Conservation (phyloP, 30 jellyfish, hydroid and myxozoan genomes). For the Aurelia aurita complex sp. Pacific region DNA sequence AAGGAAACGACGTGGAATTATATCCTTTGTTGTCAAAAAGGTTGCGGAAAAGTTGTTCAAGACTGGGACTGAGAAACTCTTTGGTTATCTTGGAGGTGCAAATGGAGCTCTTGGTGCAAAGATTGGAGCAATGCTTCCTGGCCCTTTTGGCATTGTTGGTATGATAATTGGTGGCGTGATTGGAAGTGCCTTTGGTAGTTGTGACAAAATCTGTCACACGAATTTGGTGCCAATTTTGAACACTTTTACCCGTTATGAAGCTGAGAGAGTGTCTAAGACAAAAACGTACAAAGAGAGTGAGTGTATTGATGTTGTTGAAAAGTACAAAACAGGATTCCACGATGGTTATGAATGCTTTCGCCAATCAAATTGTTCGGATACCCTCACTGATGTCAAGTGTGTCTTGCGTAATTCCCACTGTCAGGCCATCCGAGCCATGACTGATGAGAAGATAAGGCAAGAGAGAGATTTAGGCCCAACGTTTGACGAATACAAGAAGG, state of each 20-base stretch:
- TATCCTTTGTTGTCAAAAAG: neutral
- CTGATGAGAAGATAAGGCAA: constrained; percentile 14
- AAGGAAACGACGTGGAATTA: constrained; percentile 44
- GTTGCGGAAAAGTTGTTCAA: constrained; percentile 5
- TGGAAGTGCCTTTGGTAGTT: constrained; percentile 66
- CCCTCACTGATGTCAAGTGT: constrained; percentile 33
- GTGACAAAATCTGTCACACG: constrained; percentile 46
- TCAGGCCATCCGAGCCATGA: constrained; percentile 3
- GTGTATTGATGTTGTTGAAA: constrained; percentile 28
- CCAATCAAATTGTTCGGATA: constrained; percentile 51
- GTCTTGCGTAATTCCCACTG: constrained; percentile 41
- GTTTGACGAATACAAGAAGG: constrained; percentile 17
- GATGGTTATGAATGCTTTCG: constrained; percentile 49
- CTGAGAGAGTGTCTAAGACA: constrained; percentile 8
- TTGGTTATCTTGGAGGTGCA: constrained; percentile 54
- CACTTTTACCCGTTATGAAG: constrained; percentile 19
- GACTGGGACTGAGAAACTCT: constrained; percentile 16
- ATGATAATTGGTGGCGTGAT: constrained; percentile 62
- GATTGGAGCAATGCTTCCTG: constrained; percentile 60
- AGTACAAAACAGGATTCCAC: constrained; percentile 36
- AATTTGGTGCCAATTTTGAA: constrained; percentile 21
- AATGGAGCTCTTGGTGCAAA: constrained; percentile 58
- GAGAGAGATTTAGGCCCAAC: constrained; percentile 3
- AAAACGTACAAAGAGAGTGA: constrained; percentile 23
- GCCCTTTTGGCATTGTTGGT: constrained; percentile 69